Evolutionary conservation across 2,113 vertebrate species (phyloP).

Genomic region (Scalopus aquaticus): DNA sequence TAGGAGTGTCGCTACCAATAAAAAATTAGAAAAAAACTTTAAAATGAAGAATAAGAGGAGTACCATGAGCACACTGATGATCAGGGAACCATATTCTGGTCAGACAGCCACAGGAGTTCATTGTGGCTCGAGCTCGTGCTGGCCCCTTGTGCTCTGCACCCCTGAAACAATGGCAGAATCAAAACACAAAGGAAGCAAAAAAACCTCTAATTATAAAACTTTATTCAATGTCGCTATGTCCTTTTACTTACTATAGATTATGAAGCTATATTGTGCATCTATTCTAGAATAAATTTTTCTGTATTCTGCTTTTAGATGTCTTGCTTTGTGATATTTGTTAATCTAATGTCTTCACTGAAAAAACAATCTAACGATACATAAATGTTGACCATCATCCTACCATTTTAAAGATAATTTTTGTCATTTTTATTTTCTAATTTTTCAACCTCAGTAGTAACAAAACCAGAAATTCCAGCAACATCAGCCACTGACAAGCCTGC

Average conservation of each 20-base stretch:
- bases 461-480: constrained; percentile 86
- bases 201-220: neutral
- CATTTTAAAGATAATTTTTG: constrained; percentile 36
- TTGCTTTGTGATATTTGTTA: constrained; percentile 18
- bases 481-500: constrained; percentile 85
- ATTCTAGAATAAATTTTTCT: constrained; percentile 20
- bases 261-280: neutral
- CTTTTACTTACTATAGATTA: neutral
- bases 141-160: neutral
- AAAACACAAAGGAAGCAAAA: neutral
- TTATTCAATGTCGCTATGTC: neutral
- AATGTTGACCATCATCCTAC: neutral
- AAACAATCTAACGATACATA: neutral
- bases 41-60: neutral
- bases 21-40: neutral
- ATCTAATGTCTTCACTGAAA: neutral
- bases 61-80: neutral
- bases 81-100: neutral
- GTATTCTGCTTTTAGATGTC: neutral
- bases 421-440: constrained; percentile 25
- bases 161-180: neutral
- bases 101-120: rapidly evolving
- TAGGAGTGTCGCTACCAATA: too few relatives aligned
- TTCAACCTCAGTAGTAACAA: constrained; percentile 81
- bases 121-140: neutral